phyloP scores from a whole-genome alignment of 1,140 invertebrate species.

The Neodiprion lecontei region DNA sequence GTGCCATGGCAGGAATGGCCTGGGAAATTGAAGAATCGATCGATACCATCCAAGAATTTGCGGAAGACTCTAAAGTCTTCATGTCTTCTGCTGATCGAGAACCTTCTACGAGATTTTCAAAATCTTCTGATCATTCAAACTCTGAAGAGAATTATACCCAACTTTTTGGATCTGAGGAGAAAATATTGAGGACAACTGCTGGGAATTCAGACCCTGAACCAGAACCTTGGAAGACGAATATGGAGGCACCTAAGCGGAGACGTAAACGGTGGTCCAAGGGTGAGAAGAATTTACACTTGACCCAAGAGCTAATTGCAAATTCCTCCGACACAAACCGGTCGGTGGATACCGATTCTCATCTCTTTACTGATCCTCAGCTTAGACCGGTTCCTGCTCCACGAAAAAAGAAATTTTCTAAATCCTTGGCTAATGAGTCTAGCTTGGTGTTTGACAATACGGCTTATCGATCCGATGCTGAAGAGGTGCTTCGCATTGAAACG shows the following conservation, averaged over 20 bases:
- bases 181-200: constrained; percentile 11
- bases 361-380: constrained; percentile 14
- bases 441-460: constrained; percentile 41
- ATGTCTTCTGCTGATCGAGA: not conserved
- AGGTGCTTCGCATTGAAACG: constrained; percentile 51
- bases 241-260: constrained; percentile 32
- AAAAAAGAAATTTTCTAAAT: constrained; percentile 22
- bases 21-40: constrained; percentile 28
- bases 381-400: constrained; percentile 39
- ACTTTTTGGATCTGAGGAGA: too few species aligned
- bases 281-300: constrained; percentile 26
- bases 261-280: constrained; percentile 44
- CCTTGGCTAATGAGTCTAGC: not conserved
- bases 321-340: not conserved
- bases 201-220: constrained; percentile 40
- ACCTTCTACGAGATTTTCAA: constrained; percentile 25
- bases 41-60: constrained; percentile 44
- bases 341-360: not conserved
- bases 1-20: constrained; percentile 3
- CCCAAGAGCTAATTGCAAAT: not conserved
- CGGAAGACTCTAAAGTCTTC: constrained; percentile 11
- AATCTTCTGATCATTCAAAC: constrained; percentile 16
- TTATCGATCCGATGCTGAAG: constrained; percentile 46
- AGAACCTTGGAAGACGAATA: constrained; percentile 16
- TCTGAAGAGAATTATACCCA: constrained; percentile 27